Conservation (phyloP, 2,888 invertebrate species). For the Phorcus lineatus region DNA sequence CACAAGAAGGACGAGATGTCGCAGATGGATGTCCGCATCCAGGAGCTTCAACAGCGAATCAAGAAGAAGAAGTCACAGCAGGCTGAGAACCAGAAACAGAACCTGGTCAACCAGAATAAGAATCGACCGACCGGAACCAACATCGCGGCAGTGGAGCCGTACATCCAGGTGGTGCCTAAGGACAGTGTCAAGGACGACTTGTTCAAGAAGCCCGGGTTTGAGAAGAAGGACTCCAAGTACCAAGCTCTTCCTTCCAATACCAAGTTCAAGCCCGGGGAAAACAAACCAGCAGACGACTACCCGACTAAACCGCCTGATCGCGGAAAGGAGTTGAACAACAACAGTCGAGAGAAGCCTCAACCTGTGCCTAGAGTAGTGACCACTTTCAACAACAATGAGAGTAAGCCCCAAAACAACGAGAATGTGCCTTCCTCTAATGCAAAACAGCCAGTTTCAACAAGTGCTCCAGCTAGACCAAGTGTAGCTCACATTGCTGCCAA, state of each 20-base stretch:
- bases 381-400: not conserved
- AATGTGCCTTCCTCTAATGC: constrained; percentile 11
- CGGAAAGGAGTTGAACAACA: constrained; percentile 31
- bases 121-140: constrained; percentile 51
- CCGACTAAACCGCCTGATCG: not conserved
- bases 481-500: constrained; percentile 37
- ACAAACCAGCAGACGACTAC: not conserved
- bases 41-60: constrained; percentile 92
- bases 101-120: constrained; percentile 21
- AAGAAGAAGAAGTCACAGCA: constrained; percentile 90
- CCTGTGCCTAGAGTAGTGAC: not conserved
- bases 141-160: constrained; percentile 76
- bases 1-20: constrained; percentile 93
- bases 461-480: not conserved
- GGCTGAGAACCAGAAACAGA: constrained; percentile 47
- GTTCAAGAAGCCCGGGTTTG: constrained; percentile 78
- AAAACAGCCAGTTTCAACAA: not conserved
- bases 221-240: constrained; percentile 92
- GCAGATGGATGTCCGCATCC: constrained; percentile 93
- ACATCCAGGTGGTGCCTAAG: constrained; percentile 65
- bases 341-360: not conserved
- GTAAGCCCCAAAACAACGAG: not conserved
- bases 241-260: constrained; percentile 93
- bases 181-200: constrained; percentile 42
- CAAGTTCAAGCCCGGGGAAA: constrained; percentile 79